These are phyloP conservation scores for Prionailurus bengalensis DNA, from an alignment of 2,113 vertebrate genomes.

Conservation along the genomic window DNA sequence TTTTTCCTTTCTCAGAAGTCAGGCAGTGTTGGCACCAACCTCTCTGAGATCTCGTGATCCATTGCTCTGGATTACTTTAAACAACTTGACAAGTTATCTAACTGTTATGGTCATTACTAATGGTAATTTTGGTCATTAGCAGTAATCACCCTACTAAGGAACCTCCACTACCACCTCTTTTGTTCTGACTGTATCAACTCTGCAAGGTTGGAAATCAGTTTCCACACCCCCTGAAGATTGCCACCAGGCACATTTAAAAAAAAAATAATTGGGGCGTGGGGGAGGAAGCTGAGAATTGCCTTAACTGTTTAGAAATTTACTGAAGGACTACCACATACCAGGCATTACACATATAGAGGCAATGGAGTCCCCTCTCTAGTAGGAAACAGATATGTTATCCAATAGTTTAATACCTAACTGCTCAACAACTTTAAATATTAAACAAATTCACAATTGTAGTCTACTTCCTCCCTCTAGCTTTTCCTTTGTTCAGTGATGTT, in stretches of 20 bases:
- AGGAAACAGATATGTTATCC: neutral
- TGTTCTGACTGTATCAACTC: neutral
- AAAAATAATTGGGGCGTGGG: accelerated
- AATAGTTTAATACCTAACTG: neutral
- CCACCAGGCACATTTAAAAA: neutral
- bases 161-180: neutral
- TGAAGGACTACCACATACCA: neutral
- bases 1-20: neutral
- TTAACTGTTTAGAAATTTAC: neutral
- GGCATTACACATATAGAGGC: neutral
- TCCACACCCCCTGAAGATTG: neutral
- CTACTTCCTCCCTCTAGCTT: neutral
- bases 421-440: neutral
- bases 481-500: neutral
- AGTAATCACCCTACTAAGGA: neutral
- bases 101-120: neutral
- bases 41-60: neutral
- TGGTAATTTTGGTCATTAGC: neutral
- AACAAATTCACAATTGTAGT: neutral
- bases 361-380: neutral
- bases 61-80: neutral
- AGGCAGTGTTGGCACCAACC: neutral
- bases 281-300: neutral
- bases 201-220: neutral
- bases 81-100: neutral